phyloP scores from a whole-genome alignment of 2,888 invertebrate genomes.

The Ceriagrion tenellum region DNA sequence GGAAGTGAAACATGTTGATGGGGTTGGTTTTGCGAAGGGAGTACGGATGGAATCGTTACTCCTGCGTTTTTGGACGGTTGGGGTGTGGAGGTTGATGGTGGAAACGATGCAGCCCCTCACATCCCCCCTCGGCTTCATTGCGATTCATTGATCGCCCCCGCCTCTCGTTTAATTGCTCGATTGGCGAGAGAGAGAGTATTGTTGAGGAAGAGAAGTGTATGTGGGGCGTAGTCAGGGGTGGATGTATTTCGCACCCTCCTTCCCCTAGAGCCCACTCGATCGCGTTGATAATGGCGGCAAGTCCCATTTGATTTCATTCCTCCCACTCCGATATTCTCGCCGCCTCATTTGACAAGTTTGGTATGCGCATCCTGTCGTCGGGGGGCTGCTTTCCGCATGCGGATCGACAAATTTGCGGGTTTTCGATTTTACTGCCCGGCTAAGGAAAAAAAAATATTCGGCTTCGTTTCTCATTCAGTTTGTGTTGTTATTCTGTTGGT shows the following conservation, averaged over 20 bases:
- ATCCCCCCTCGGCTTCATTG: background rate
- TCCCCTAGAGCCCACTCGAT: background rate
- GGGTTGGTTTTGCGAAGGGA: background rate
- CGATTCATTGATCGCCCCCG: background rate
- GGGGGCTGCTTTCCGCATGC: background rate
- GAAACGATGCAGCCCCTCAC: background rate
- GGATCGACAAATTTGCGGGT: background rate
- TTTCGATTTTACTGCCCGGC: background rate
- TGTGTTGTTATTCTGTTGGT: too few relatives aligned
- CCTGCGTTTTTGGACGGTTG: background rate
- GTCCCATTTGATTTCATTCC: conserved; percentile 12
- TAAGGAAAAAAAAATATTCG: too few relatives aligned
- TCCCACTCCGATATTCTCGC: background rate
- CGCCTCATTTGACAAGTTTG: background rate
- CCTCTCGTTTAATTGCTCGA: conserved; percentile 26
- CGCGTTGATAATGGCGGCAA: background rate
- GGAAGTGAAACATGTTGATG: conserved; percentile 27
- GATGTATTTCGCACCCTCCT: background rate
- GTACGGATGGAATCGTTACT: background rate
- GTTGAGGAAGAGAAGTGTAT: background rate
- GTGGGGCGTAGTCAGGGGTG: background rate
- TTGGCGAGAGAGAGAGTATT: background rate
- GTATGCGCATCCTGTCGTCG: background rate
- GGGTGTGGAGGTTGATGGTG: conserved; percentile 1
- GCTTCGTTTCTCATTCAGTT: too few relatives aligned